Percentiles rank a stretch among this genome's conserved stretches.
Conservation (phyloP, 2,797 vertebrate species). For the Odontamblyopus rebecca region DNA sequence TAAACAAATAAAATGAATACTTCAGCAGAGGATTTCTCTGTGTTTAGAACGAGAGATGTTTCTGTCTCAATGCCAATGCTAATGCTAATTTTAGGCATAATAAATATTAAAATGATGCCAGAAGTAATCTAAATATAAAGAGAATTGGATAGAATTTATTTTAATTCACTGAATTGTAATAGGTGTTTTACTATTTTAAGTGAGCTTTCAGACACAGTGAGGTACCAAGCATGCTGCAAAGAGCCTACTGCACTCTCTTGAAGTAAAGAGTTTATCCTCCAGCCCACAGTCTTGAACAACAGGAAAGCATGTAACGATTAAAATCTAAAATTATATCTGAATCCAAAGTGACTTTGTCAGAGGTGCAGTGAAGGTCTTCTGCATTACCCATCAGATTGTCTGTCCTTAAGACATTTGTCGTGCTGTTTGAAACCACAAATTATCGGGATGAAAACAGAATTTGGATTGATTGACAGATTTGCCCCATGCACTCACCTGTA, state of each 20-base stretch:
- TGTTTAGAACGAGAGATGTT: constrained; percentile 12
- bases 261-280: background rate
- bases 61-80: background rate
- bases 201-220: too few species aligned
- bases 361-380: constrained; percentile 23
- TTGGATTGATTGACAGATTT: constrained; percentile 72
- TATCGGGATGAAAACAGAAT: constrained; percentile 62
- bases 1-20: too few species aligned
- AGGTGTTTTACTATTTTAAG: too few species aligned
- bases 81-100: too few species aligned
- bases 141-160: too few species aligned
- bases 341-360: constrained; percentile 11
- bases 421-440: constrained; percentile 43
- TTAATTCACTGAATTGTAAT: too few species aligned
- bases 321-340: constrained; percentile 26
- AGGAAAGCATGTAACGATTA: constrained; percentile 10
- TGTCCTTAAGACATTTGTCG: constrained; percentile 30
- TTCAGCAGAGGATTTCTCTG: too few species aligned
- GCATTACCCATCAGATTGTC: constrained; percentile 26
- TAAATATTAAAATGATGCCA: too few species aligned
- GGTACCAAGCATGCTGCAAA: too few species aligned
- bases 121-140: too few species aligned
- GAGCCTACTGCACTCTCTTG: background rate
- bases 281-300: background rate
- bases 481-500: constrained; percentile 60